Evolutionary conservation across 2,888 invertebrate genomes (phyloP), one percentile per base, ranked within the genome.

Genomic region (Drosophila vallismaia): DNA sequence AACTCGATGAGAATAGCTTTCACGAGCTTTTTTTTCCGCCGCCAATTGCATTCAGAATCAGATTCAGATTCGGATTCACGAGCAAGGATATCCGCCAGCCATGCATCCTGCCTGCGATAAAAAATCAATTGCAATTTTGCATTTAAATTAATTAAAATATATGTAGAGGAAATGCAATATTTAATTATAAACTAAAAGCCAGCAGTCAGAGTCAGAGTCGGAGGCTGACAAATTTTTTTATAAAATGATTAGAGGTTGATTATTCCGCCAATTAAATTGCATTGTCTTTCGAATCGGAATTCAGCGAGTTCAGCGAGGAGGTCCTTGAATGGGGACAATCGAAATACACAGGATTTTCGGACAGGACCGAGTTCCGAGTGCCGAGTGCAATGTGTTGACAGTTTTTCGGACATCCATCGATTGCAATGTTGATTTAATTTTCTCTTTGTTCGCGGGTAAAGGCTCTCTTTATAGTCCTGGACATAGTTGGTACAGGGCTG

Each of bases 311-410:
- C 1, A 24, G 12, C 28, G 19, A n/a, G 19, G 12, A 6, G 7
- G 3, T 10, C 36, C 38, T 29, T 58, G 66, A 45, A 51, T 52
- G 56, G 72, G 59, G 49, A 45, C 72, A 80, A 75, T 83, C 66
- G 62, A 64, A 75, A 72, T 63, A 44, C 62, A 38, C 48, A 38
- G 36, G 36, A 36, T 36, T 36, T 33, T n/a, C 46, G 40, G 51
- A 44, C 42, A 52, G 38, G 50, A 26, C 49, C 66, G n/a, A 26
- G 31, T 14, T 49, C 7, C 29, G 24, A 14, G 19, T 10, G 24
- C 44, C 1, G 44, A 1, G 24, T 59, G 46, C 31, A 57, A 29
- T 48, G 45, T 54, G 52, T 36, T 36, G 24, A 44, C 24, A 10
- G 12, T 24, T 49, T 49, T 49, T 49, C n/a, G 19, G 29, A 19